Conservation (phyloP, 2,888 invertebrate species). For the Aporophyla lueneburgensis region DNA sequence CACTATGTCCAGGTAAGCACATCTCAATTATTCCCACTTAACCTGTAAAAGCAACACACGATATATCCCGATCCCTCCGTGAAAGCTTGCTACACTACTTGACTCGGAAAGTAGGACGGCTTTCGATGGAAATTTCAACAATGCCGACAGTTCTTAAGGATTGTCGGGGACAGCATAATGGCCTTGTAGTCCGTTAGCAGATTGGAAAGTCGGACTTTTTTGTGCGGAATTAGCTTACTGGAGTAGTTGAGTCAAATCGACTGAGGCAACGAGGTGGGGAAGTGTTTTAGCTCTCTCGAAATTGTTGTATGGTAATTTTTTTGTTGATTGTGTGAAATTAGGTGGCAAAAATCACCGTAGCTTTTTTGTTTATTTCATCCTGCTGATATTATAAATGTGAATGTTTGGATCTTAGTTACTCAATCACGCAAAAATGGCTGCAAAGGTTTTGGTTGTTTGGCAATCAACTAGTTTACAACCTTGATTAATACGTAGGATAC, state of each 20-base stretch:
- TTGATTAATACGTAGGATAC: too few species aligned
- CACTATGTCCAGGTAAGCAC: neutral
- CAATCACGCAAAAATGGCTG: too few species aligned
- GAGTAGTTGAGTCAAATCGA: slow-evolving; percentile 26
- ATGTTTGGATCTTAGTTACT: too few species aligned
- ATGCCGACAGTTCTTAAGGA: slow-evolving; percentile 61
- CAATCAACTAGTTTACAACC: too few species aligned
- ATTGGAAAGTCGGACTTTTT: slow-evolving; percentile 60
- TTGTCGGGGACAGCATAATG: slow-evolving; percentile 61
- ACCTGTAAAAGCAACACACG: slow-evolving; percentile 26
- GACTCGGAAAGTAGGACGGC: slow-evolving; percentile 59
- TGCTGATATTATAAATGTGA: too few species aligned
- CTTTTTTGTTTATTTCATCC: neutral
- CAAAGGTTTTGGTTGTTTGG: too few species aligned
- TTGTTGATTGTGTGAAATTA: neutral
- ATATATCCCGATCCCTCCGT: slow-evolving; percentile 33
- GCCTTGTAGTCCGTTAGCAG: slow-evolving; percentile 49
- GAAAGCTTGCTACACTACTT: slow-evolving; percentile 55
- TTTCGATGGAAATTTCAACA: slow-evolving; percentile 65
- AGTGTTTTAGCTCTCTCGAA: neutral
- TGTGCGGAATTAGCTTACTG: slow-evolving; percentile 53
- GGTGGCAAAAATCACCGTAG: accelerated
- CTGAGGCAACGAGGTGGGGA: slow-evolving; percentile 26
- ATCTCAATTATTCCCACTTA: slow-evolving; percentile 16
- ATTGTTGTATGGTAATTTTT: neutral